Percentiles rank a stretch among this genome's conserved stretches.
phyloP scores from a whole-genome alignment of 2,888 invertebrate genomes.

The Drosophila histrio region DNA sequence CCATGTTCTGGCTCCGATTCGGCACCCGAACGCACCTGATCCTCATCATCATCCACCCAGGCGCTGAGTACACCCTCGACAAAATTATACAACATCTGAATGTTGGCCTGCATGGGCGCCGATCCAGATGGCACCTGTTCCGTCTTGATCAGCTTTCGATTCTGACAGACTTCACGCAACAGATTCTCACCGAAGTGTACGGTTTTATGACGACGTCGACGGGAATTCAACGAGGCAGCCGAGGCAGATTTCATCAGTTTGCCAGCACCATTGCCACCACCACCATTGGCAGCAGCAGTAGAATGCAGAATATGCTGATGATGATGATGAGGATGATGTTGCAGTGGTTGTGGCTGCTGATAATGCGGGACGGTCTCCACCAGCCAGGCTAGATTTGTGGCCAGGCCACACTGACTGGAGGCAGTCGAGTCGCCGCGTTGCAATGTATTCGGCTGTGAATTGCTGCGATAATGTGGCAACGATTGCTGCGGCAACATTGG shows the following conservation, averaged over 20 bases:
- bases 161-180: slow-evolving; percentile 90
- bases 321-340: slow-evolving; percentile 47
- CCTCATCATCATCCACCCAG: slow-evolving; percentile 88
- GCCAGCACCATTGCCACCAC: slow-evolving; percentile 66
- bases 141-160: slow-evolving; percentile 86
- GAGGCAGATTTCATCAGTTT: slow-evolving; percentile 85
- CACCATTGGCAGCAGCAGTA: too few species aligned
- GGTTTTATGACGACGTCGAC: slow-evolving; percentile 90
- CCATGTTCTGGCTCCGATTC: slow-evolving; percentile 90
- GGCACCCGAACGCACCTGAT: slow-evolving; percentile 89
- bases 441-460: slow-evolving; percentile 83
- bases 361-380: slow-evolving; percentile 53
- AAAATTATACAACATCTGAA: slow-evolving; percentile 92
- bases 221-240: slow-evolving; percentile 87
- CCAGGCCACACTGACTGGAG: slow-evolving; percentile 59
- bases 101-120: slow-evolving; percentile 88
- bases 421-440: slow-evolving; percentile 83
- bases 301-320: slow-evolving; percentile 21
- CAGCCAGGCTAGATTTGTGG: slow-evolving; percentile 49
- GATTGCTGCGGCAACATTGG: slow-evolving; percentile 57
- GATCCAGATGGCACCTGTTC: slow-evolving; percentile 83
- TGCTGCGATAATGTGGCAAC: slow-evolving; percentile 82
- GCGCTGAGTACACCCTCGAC: slow-evolving; percentile 92
- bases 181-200: slow-evolving; percentile 92
- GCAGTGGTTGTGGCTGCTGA: slow-evolving; percentile 43